Conservation (phyloP, 2,888 invertebrate genomes). For the Pristionchus mayeri region DNA sequence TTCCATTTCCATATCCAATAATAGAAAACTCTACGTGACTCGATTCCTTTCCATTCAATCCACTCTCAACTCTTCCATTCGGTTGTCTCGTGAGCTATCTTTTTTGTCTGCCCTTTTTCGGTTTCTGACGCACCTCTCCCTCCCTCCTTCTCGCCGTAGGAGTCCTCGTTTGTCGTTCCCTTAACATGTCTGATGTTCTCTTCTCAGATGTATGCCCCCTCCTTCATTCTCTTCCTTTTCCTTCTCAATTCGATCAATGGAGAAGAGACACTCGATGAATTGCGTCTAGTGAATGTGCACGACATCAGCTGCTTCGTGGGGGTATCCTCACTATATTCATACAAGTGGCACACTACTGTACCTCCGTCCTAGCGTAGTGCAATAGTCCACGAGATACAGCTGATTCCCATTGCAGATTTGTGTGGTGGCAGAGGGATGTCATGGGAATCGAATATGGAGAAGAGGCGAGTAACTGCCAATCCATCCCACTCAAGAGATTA, state of each 20-base stretch:
- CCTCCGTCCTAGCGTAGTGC: too few relatives aligned
- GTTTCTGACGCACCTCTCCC: too few relatives aligned
- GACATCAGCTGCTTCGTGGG: constrained; percentile 1
- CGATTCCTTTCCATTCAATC: too few relatives aligned
- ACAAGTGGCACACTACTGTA: neutral
- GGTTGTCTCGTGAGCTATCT: too few relatives aligned
- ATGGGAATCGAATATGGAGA: neutral
- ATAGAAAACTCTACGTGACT: too few relatives aligned
- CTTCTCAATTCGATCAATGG: neutral
- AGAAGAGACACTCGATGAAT: neutral
- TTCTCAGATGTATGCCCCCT: neutral
- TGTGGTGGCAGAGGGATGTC: neutral
- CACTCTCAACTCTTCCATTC: too few relatives aligned
- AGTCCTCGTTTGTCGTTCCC: neutral
- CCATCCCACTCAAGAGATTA: neutral
- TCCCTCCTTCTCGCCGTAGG: too few relatives aligned
- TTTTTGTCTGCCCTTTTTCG: too few relatives aligned
- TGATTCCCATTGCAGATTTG: neutral
- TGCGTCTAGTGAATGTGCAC: neutral
- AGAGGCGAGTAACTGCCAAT: neutral
- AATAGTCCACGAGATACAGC: too few relatives aligned
- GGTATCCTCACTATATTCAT: neutral
- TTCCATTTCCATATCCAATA: too few relatives aligned
- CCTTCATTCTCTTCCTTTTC: neutral
- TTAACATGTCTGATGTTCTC: neutral